A percentile compares a stretch with the other conserved stretches of the same genome.
These are phyloP conservation scores for Ursus arctos DNA, from an alignment of 2,113 vertebrate species.

Conservation along the genomic window DNA sequence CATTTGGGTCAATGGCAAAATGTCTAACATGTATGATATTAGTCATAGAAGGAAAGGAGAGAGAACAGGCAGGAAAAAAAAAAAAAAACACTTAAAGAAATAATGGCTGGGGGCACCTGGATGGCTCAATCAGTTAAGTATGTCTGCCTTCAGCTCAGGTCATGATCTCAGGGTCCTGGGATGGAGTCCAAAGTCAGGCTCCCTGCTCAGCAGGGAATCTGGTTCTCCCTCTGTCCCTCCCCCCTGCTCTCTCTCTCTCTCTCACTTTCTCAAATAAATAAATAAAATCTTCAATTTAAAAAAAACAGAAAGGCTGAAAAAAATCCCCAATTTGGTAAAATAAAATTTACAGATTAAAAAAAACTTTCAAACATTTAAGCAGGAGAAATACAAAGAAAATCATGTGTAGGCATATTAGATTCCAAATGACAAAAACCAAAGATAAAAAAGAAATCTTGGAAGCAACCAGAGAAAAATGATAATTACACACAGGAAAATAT, in stretches of 20 bases:
- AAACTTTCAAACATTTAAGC: background rate
- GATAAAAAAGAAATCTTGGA: background rate
- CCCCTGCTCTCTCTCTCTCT: background rate
- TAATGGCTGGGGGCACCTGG: background rate
- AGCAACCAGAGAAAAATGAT: background rate
- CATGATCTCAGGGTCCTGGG: background rate
- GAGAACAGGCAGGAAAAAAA: background rate
- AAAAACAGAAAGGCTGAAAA: background rate
- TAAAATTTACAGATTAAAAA: background rate
- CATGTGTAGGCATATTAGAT: background rate
- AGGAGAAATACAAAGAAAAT: conserved; percentile 14
- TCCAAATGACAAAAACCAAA: background rate
- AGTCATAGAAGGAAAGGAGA: conserved; percentile 20
- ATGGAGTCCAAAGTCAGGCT: background rate
- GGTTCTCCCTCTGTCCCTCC: background rate
- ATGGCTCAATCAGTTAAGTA: background rate
- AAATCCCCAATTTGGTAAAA: background rate
- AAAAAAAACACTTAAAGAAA: background rate
- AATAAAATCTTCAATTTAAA: background rate
- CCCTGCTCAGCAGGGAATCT: background rate
- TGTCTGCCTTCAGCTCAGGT: background rate
- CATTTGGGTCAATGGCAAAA: background rate
- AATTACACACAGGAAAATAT: background rate
- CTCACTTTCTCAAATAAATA: background rate
- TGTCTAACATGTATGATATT: background rate